Evolutionary conservation across 2,888 invertebrate species (phyloP).

Genomic region (Aphrophora alni): DNA sequence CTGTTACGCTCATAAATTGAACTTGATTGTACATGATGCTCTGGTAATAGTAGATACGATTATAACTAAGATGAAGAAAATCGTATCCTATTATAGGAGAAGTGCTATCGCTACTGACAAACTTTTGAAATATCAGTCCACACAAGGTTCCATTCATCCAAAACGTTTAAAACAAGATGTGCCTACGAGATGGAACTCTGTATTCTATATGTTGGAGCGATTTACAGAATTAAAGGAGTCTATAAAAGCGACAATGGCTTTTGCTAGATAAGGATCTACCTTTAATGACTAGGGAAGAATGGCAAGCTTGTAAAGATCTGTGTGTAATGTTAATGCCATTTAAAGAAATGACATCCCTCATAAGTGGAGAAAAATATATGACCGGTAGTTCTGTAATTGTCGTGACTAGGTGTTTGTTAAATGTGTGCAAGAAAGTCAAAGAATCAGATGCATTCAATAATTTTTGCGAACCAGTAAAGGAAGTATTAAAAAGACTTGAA

Average conservation of each 20-base stretch:
- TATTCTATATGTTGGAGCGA: neutral
- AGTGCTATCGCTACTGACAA: neutral
- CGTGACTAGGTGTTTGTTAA: neutral
- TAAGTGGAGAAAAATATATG: too few species aligned
- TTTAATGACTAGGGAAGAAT: too few species aligned
- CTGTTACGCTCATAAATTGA: too few species aligned
- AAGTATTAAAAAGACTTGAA: neutral
- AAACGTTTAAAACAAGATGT: too few species aligned
- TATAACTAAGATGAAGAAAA: neutral
- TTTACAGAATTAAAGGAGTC: neutral
- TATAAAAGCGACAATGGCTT: neutral
- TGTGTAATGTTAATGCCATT: neutral
- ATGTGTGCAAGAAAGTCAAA: neutral
- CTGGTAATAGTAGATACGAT: neutral
- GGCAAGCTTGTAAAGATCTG: neutral
- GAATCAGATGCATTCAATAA: neutral
- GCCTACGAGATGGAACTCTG: neutral
- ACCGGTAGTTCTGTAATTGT: too few species aligned
- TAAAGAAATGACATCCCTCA: neutral
- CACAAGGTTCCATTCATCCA: neutral
- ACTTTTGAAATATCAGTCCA: neutral
- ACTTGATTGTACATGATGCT: neutral
- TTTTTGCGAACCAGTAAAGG: too few species aligned
- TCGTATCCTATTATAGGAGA: neutral
- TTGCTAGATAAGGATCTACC: neutral